Conservation (phyloP, 2,113 vertebrate species). For the Rhinopomastus cyanomelas region DNA sequence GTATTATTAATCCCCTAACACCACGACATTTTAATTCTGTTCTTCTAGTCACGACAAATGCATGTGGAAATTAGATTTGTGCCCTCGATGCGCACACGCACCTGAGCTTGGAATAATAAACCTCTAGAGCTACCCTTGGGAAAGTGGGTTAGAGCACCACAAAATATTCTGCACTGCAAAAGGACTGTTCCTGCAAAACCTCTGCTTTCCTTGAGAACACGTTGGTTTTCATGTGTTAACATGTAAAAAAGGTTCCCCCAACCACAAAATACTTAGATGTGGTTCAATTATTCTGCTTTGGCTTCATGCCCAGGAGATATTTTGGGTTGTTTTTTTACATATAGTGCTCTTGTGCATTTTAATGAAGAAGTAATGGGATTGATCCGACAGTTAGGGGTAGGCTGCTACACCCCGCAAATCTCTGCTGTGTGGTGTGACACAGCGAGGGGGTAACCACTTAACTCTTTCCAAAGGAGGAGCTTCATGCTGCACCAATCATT, state of each 20-base stretch:
- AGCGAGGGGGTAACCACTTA: neutral
- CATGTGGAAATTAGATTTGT: neutral
- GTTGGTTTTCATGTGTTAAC: neutral
- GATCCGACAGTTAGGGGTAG: neutral
- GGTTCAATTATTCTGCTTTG: neutral
- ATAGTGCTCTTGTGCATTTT: neutral
- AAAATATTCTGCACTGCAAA: neutral
- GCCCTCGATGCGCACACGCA: neutral
- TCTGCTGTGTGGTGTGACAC: neutral
- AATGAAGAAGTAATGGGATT: neutral
- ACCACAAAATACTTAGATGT: neutral
- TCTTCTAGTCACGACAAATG: neutral
- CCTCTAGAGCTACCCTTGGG: neutral
- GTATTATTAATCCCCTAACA: conserved; percentile 4
- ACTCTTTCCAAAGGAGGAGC: neutral
- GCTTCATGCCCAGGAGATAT: neutral
- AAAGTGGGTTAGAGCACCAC: neutral
- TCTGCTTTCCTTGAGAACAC: neutral
- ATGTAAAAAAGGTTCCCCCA: neutral
- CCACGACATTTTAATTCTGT: neutral
- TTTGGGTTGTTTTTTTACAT: neutral
- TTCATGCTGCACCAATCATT: neutral
- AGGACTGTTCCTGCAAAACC: neutral
- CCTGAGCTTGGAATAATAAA: neutral
- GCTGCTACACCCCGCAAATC: neutral